Evolutionary conservation across 2,888 invertebrate species (phyloP).

Genomic region (Invenusta paracnida): DNA sequence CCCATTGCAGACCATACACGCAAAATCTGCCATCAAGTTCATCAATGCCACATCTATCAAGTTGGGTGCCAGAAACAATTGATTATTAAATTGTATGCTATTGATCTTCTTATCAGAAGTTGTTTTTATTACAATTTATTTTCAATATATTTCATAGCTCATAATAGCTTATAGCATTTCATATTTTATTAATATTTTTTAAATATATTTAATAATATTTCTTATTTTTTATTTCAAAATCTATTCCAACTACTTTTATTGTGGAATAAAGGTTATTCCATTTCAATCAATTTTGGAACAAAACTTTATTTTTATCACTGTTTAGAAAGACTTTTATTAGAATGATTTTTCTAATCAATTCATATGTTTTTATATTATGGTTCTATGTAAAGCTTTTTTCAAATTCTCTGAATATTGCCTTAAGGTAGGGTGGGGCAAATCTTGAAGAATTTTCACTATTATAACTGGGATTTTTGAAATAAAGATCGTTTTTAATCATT

Average conservation of each 20-base stretch:
- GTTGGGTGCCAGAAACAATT: not conserved
- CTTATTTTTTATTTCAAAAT: not conserved
- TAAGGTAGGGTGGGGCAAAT: too few relatives aligned
- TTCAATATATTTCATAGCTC: not conserved
- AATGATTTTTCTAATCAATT: not conserved
- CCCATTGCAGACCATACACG: not conserved
- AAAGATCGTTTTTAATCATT: too few relatives aligned
- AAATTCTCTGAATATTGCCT: too few relatives aligned
- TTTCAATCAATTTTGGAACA: not conserved
- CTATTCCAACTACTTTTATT: not conserved
- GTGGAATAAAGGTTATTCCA: not conserved
- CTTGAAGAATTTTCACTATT: too few relatives aligned
- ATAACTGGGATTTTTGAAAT: too few relatives aligned
- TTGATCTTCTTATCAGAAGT: not conserved
- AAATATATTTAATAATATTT: too few relatives aligned
- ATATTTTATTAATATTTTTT: too few relatives aligned
- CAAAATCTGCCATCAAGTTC: not conserved
- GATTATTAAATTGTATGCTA: not conserved
- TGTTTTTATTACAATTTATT: not conserved
- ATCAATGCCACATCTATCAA: not conserved
- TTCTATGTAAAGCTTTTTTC: too few relatives aligned
- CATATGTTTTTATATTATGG: not conserved
- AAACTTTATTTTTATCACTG: not conserved
- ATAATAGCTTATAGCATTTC: too few relatives aligned
- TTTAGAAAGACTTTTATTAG: not conserved